A percentile compares a stretch with the other conserved stretches of the same genome.
These are phyloP conservation scores for Herminia tarsipennalis DNA, from an alignment of 2,888 invertebrate genomes.

Conservation along the genomic window DNA sequence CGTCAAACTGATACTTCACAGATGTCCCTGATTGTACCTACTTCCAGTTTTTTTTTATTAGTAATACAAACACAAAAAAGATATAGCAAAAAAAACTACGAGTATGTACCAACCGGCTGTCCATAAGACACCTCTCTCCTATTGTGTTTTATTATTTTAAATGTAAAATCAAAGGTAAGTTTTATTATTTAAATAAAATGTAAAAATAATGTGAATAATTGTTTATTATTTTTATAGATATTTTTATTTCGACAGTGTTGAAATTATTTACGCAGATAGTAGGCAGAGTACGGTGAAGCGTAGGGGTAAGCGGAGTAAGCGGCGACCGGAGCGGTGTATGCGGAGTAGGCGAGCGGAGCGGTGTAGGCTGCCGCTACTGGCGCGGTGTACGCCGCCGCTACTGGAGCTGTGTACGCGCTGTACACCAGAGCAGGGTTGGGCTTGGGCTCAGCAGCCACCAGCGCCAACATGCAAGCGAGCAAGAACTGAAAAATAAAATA, in stretches of 20 bases:
- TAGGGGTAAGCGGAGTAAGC: slow-evolving; percentile 60
- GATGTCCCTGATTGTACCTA: no score
- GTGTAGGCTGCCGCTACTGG: slow-evolving; percentile 75
- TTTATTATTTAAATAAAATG: no score
- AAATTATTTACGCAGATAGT: slow-evolving; percentile 48
- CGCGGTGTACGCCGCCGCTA: slow-evolving; percentile 55
- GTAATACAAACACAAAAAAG: no score
- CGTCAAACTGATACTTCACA: no score
- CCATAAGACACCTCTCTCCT: no score
- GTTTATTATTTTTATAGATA: neutral
- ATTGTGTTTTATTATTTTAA: no score
- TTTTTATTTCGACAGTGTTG: neutral
- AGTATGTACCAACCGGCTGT: no score
- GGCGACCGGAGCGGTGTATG: slow-evolving; percentile 58
- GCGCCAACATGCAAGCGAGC: slow-evolving; percentile 79
- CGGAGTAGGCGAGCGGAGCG: slow-evolving; percentile 60
- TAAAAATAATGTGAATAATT: neutral
- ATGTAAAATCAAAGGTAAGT: no score
- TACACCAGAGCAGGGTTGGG: slow-evolving; percentile 69
- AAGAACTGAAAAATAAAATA: slow-evolving; percentile 62
- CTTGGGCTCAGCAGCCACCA: slow-evolving; percentile 63
- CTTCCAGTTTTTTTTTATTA: no score
- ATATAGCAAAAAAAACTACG: no score
- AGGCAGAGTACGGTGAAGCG: slow-evolving; percentile 55
- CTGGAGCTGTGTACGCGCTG: slow-evolving; percentile 56